phyloP scores from a whole-genome alignment of 2,797 vertebrate genomes.

The Chaenodraco wilsoni region DNA sequence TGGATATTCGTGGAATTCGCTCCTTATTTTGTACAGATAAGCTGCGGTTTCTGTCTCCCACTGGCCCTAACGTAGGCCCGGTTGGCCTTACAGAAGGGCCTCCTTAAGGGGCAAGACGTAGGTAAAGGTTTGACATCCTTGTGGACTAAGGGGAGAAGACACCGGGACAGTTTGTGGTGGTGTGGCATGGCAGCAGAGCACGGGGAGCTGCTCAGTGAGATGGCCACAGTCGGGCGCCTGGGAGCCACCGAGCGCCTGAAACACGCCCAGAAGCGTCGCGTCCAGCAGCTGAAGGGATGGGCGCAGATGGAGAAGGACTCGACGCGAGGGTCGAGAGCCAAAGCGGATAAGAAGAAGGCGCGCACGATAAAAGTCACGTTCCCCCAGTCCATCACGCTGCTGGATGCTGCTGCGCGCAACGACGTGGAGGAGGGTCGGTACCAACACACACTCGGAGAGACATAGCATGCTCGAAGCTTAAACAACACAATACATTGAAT shows the following conservation, averaged over 20 bases:
- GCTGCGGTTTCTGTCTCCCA: neutral
- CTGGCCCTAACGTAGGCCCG: conserved; percentile 32
- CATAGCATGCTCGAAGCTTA: too few relatives aligned
- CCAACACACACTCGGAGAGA: neutral
- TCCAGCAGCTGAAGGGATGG: conserved; percentile 93
- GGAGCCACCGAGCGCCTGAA: conserved; percentile 89
- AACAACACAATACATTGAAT: neutral
- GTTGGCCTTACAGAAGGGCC: conserved; percentile 30
- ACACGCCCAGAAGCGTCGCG: conserved; percentile 89
- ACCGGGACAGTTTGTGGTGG: conserved; percentile 1
- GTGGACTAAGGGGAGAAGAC: neutral
- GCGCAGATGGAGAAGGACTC: conserved; percentile 89
- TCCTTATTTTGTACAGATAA: neutral
- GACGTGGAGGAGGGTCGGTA: conserved; percentile 90
- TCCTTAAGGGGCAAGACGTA: conserved; percentile 8
- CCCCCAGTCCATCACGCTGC: conserved; percentile 81
- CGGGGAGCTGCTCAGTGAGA: conserved; percentile 90
- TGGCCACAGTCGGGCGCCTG: conserved; percentile 87
- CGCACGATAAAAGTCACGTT: conserved; percentile 82
- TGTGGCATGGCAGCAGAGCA: conserved; percentile 91
- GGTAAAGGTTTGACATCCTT: conserved; percentile 16
- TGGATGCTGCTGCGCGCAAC: conserved; percentile 90
- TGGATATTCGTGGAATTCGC: conserved; percentile 20
- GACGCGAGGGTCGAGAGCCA: conserved; percentile 67
- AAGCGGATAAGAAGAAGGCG: conserved; percentile 69